phyloP scores from a whole-genome alignment of 2,888 invertebrate genomes.

The Falcaria lacertinaria region DNA sequence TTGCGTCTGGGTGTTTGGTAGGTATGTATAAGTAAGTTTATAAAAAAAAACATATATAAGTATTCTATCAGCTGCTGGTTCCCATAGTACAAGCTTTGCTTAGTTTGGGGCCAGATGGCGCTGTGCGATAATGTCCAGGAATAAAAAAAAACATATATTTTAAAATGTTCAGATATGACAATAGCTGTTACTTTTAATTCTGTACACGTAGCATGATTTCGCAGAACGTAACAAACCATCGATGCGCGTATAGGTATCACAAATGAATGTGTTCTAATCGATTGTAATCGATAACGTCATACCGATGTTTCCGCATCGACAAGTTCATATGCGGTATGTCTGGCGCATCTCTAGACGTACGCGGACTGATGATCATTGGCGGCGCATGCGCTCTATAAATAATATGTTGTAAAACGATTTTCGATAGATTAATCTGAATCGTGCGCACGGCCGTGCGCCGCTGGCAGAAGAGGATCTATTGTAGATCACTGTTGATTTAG shows the following conservation, averaged over 20 bases:
- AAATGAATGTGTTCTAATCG: conserved; percentile 24
- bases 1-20: too few species aligned
- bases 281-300: conserved; percentile 35
- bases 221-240: conserved; percentile 12
- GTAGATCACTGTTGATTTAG: conserved; percentile 63
- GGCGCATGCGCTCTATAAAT: conserved; percentile 79
- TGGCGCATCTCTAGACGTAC: conserved; percentile 66
- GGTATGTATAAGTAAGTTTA: too few species aligned
- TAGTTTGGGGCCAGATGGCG: too few species aligned
- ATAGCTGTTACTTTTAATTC: conserved; percentile 3
- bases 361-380: conserved; percentile 78
- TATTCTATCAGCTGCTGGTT: too few species aligned
- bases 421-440: conserved; percentile 81
- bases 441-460: conserved; percentile 77
- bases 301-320: conserved; percentile 48
- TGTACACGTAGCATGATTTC: conserved; percentile 26
- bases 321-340: conserved; percentile 31
- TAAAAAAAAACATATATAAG: too few species aligned
- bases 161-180: too few species aligned
- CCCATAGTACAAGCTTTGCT: too few species aligned
- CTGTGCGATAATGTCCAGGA: too few species aligned
- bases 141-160: too few species aligned
- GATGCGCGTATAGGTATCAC: conserved; percentile 18
- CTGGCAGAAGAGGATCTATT: conserved; percentile 72
- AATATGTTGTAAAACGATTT: conserved; percentile 81